Percentiles rank a stretch among this genome's conserved stretches.
Evolutionary conservation across 2,888 invertebrate species (phyloP).

Genomic region (Camptogramma bilineatum): DNA sequence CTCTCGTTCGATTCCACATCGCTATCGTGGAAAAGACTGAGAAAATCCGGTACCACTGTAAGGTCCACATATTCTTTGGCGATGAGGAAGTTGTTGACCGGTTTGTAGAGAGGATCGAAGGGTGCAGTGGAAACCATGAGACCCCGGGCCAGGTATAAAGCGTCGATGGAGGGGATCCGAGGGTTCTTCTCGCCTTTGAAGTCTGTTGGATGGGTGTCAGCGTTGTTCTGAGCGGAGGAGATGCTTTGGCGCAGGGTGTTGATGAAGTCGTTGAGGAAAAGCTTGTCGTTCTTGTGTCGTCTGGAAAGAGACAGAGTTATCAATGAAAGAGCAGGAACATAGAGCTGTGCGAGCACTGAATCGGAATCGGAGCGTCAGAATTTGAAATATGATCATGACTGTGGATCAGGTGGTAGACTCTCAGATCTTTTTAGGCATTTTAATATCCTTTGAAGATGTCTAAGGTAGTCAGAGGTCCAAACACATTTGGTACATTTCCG

Average conservation of each 20-base stretch:
- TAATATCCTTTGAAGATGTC: too few species aligned
- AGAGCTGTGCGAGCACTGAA: too few species aligned
- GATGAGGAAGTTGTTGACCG: conserved; percentile 91
- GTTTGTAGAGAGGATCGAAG: conserved; percentile 90
- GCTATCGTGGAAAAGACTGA: conserved; percentile 92
- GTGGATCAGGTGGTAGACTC: too few species aligned
- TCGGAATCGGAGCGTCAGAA: too few species aligned
- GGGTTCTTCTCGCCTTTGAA: conserved; percentile 60
- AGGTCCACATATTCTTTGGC: conserved; percentile 92
- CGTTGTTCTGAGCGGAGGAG: conserved; percentile 59
- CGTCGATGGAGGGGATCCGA: conserved; percentile 86
- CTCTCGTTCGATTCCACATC: conserved; percentile 89
- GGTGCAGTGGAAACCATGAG: conserved; percentile 91
- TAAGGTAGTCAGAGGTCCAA: too few species aligned
- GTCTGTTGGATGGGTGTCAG: conserved; percentile 45
- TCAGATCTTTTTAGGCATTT: too few species aligned
- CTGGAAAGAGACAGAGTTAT: conserved; percentile 54
- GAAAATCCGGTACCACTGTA: conserved; percentile 93
- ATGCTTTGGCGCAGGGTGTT: conserved; percentile 88
- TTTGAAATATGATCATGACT: too few species aligned
- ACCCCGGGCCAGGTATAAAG: conserved; percentile 89
- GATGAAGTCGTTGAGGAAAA: conserved; percentile 88
- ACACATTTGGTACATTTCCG: too few species aligned
- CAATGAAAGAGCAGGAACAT: too few species aligned
- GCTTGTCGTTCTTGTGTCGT: conserved; percentile 87